phyloP scores from a whole-genome alignment of 2,797 vertebrate genomes.

The Coreius guichenoti region DNA sequence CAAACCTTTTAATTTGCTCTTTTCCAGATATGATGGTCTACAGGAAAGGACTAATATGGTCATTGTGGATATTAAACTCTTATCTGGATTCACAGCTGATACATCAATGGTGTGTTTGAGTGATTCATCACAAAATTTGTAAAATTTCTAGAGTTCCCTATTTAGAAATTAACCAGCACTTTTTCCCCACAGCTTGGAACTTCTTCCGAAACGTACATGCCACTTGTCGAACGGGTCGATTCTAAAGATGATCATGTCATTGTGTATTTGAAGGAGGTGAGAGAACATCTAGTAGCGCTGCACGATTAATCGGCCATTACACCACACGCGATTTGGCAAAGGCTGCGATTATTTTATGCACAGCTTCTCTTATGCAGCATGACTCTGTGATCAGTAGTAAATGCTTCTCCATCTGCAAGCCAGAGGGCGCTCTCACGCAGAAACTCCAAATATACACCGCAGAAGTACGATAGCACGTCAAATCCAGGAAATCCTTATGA shows the following conservation, averaged over 20 bases:
- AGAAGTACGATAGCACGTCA: no score
- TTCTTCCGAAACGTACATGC: neutral
- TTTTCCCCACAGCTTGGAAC: neutral
- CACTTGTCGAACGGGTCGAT: constrained; percentile 26
- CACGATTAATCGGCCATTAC: no score
- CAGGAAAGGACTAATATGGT: constrained; percentile 14
- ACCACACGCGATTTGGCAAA: no score
- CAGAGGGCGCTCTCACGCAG: no score
- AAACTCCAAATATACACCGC: no score
- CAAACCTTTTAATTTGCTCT: no score
- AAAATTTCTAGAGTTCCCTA: neutral
- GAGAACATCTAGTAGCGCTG: neutral
- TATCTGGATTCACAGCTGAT: constrained; percentile 28
- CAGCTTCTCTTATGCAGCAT: no score
- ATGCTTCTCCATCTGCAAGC: no score
- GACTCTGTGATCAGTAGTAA: no score
- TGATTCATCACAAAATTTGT: neutral
- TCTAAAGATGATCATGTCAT: constrained; percentile 34
- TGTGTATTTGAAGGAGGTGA: constrained; percentile 31
- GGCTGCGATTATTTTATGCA: no score
- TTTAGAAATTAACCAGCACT: neutral
- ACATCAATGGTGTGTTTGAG: constrained; percentile 5
- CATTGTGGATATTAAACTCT: constrained; percentile 30
- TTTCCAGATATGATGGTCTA: constrained; percentile 5
- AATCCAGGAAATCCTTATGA: no score